Evolutionary conservation across 2,113 vertebrate species (phyloP), one percentile per base, ranked within the genome.

Genomic region (Acrocephalus kingi): DNA sequence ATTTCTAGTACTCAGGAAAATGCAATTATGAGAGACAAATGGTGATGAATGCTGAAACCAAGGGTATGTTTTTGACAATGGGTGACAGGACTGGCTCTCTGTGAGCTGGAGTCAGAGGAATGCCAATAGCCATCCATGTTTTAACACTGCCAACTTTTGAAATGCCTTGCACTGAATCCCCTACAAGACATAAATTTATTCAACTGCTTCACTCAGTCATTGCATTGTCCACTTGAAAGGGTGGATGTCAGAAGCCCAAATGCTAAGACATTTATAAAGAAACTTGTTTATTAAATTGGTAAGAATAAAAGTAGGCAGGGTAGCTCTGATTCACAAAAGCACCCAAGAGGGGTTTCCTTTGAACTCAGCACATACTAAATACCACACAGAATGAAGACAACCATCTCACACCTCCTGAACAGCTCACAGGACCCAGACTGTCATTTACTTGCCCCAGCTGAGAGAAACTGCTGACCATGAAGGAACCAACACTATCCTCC

Each of bases 1-100:
- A 91, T 88, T 94, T 81, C 93, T 84, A 82, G 63, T 85, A 82
- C 84, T 92, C 73, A 82, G 67, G 75, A 93, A 95, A 90, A 96
- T 33, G 78, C 33, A 96, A 91, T 95, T 96, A 93, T 2, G 0
- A 77, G 61, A 94, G 75, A 90, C 69, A 88, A 95, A 91, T 84
- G 45, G 84, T 94, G 90, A 91, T 80, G 76, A 93, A 88, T 81
- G 79, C 66, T 62, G 76, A 85, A 96, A 91, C 67, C 58, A 76
- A 91, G 78, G 82, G 33, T 82, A 91, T 73, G 59, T 73, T 69
- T 93, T 84, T 7, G 59, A 94, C 84, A 94, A 79, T 37, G 55
- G 84, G 87, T 89, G 84, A 43, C 45, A 74, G 56, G 71, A 43
- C 39, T 35, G 55, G 39, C 62, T 81, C 63, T 28, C 72, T 58